These are phyloP conservation scores for Scytalopus superciliaris DNA, from an alignment of 2,113 vertebrate species.

Conservation along the genomic window DNA sequence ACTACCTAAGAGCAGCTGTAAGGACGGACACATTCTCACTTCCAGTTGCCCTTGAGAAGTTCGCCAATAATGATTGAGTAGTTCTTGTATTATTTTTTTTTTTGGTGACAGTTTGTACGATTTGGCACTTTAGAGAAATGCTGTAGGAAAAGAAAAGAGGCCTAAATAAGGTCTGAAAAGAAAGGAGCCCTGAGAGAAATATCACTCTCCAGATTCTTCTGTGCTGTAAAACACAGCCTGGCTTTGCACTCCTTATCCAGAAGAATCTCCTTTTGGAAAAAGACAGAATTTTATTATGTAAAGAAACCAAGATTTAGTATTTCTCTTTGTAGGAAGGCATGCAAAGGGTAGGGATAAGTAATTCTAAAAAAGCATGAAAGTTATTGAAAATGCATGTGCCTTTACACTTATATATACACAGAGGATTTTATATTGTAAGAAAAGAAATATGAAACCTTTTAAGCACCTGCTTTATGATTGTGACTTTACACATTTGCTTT, in stretches of 20 bases:
- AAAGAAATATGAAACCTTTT: background rate
- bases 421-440: background rate
- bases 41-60: background rate
- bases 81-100: background rate
- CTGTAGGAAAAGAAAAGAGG: conserved; percentile 59
- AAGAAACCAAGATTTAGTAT: background rate
- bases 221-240: background rate
- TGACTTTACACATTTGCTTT: background rate
- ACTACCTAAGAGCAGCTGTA: background rate
- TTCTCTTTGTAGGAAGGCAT: background rate
- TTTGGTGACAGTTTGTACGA: conserved; percentile 22
- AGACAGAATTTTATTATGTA: background rate
- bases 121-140: conserved; percentile 28
- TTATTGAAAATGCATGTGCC: background rate
- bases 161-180: conserved; percentile 63
- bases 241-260: conserved; percentile 1
- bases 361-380: background rate
- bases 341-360: background rate
- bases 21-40: background rate
- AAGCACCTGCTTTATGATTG: background rate
- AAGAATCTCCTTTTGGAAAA: background rate
- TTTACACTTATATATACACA: background rate
- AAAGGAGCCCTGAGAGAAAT: conserved; percentile 29
- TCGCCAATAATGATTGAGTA: background rate
- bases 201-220: conserved; percentile 28